Conservation (phyloP, 2,888 invertebrate genomes). For the Microctonus brassicae region DNA sequence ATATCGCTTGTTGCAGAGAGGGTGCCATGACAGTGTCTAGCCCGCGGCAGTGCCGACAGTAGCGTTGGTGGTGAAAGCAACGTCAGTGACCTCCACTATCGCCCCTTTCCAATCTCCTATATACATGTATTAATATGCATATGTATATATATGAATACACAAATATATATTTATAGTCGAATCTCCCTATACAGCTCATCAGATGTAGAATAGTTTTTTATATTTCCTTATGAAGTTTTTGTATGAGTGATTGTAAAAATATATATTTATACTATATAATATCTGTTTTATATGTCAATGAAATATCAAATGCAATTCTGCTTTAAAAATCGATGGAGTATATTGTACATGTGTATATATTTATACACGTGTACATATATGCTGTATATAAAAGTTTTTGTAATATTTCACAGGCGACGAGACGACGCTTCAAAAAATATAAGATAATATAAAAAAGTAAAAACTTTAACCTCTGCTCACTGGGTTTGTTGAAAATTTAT, state of each 20-base stretch:
- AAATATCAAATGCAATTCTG: background rate
- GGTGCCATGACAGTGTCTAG: conserved; percentile 57
- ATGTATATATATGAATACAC: background rate
- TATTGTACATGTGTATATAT: background rate
- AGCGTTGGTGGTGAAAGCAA: conserved; percentile 30
- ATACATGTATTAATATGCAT: background rate
- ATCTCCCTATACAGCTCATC: background rate
- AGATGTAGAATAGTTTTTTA: background rate
- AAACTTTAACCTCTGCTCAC: background rate
- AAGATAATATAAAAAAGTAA: background rate
- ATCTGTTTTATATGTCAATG: background rate
- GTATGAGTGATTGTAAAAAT: background rate
- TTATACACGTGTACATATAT: too few species aligned
- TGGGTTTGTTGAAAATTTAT: background rate
- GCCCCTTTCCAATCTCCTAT: conserved; percentile 21
- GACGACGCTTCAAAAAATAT: background rate
- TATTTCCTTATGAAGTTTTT: conserved; percentile 1
- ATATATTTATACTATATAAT: too few species aligned
- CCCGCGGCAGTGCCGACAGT: conserved; percentile 57
- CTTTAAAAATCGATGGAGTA: background rate
- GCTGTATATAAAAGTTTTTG: background rate
- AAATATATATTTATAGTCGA: background rate
- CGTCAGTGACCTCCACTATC: conserved; percentile 44
- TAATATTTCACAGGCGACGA: background rate
- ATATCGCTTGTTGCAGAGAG: conserved; percentile 65